phyloP scores from a whole-genome alignment of 2,888 invertebrate species.

The Caradrina clavipalpis region DNA sequence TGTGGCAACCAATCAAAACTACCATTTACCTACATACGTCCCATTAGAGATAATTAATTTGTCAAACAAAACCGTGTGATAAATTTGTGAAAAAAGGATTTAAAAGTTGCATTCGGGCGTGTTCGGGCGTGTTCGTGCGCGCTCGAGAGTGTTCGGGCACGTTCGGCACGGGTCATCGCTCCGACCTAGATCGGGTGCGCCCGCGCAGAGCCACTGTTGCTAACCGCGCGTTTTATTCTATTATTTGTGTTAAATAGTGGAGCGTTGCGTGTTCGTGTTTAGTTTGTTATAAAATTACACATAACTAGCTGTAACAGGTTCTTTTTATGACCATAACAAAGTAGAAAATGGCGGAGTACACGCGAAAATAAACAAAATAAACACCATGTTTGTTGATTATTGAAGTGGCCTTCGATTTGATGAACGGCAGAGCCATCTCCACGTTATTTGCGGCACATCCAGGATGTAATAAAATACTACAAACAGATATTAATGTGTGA shows the following conservation, averaged over 20 bases:
- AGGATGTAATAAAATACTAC: constrained; percentile 52
- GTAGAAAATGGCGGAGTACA: constrained; percentile 60
- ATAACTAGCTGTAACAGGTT: constrained; percentile 60
- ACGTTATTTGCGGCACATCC: constrained; percentile 32
- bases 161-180: constrained; percentile 77
- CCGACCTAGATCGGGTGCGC: constrained; percentile 77
- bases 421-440: constrained; percentile 25
- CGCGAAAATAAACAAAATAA: constrained; percentile 62
- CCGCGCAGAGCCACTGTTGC: constrained; percentile 65
- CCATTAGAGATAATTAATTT: constrained; percentile 63
- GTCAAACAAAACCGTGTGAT: constrained; percentile 57
- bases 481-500: constrained; percentile 54
- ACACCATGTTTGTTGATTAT: constrained; percentile 52
- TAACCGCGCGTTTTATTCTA: constrained; percentile 63
- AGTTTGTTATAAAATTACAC: constrained; percentile 69
- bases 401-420: constrained; percentile 43
- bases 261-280: constrained; percentile 62
- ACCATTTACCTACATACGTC: constrained; percentile 59
- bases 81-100: constrained; percentile 53
- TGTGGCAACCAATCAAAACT: constrained; percentile 54
- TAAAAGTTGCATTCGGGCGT: constrained; percentile 42
- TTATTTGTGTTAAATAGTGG: constrained; percentile 62
- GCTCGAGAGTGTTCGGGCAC: constrained; percentile 64
- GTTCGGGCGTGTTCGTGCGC: constrained; percentile 53
- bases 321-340: constrained; percentile 67